Evolutionary conservation across 2,797 vertebrate species (phyloP), one percentile per base, ranked within the genome.

Genomic region (Nannoperca obscura): DNA sequence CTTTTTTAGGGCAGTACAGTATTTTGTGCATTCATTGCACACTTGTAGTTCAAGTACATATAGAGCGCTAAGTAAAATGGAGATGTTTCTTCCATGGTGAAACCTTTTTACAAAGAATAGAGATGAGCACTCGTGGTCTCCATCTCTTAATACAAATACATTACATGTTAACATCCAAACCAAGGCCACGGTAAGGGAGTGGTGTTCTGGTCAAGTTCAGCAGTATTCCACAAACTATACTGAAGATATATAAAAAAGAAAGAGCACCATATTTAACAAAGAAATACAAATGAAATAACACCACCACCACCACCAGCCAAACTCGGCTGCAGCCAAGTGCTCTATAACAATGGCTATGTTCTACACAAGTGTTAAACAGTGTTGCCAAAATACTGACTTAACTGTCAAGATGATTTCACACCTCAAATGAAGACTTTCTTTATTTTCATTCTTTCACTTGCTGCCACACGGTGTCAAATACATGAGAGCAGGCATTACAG

Each of bases 401-500:
- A 62, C 69, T 61, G 59, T 54, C 50, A 73, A 10, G 13, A 63
- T 22, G 54, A 32, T 46, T 54, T 73, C 59, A 63, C 71, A 73
- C 71, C 44, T 62, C 19, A 69, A 32, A 22, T 34, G 27, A 69
- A 57, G 66, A 42, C 19, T 42, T 32, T 69, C 14, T 44, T 54
- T 13, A 5, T 30, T 58, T 40, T 71, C n/a, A 60, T 71, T 38
- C 50, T 27, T 38, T 59, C 54, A 13, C 66, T 32, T 3, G 20
- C 40, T 30, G 52, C 58, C 67, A 59, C 54, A 17, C 54, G 47
- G 42, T 24, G 38, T 66, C 32, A 38, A 46, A 57, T 24, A 36
- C 36, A 30, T 46, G 30, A 34, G 54, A 47, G 42, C 67, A 36
- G 67, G 42, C 66, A 11, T 11, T 15, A 24, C 36, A 17, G 36